Evolutionary conservation across 37 sponge, comb jelly and placozoan genomes (phyloP), one percentile per base, ranked within the genome.

Genomic region (Petrosia ficiformis): DNA sequence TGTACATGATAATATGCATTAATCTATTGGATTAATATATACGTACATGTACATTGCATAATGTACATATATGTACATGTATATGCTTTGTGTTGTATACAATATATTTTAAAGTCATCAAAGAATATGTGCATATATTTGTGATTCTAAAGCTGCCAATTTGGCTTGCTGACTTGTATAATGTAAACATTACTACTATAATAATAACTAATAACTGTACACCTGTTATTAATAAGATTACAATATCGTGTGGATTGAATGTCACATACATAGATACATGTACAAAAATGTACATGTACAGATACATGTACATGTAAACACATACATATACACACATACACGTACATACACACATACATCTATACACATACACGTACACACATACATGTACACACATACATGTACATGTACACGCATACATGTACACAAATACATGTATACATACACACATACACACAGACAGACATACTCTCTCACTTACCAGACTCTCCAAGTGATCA

Each of bases 401-500:
- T 48, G 14, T 19, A 8, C 14, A 8, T 8, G 8, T 19, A 48
- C 54, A 14, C 54, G 14, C 14, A 19, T 8, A 8, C 14, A 48
- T 8, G 14, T 48, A 14, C 14, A 48, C 54, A 48, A 19, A 14
- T 48, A 48, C 54, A 48, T 48, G 54, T 48, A 48, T 14, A 48
- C 54, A 14, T 48, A 48, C 14, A 19, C 8, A 48, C 54, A 48
- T 48, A 14, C n/a, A n/a, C n/a, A n/a, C n/a, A n/a, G n/a, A n/a
- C n/a, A n/a, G n/a, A n/a, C n/a, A n/a, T n/a, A n/a, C n/a, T n/a
- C n/a, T n/a, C n/a, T n/a, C n/a, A 44, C 79, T 39, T 52, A 80
- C 87, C 75, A 75, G 81, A 29, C 70, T 57, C 2, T 80, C 70
- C 37, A 80, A 33, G 42, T 76, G 80, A 4, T 73, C 80, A 41